These are phyloP conservation scores for Zaprionus capensis DNA, from an alignment of 1,140 invertebrate species.

Conservation along the genomic window DNA sequence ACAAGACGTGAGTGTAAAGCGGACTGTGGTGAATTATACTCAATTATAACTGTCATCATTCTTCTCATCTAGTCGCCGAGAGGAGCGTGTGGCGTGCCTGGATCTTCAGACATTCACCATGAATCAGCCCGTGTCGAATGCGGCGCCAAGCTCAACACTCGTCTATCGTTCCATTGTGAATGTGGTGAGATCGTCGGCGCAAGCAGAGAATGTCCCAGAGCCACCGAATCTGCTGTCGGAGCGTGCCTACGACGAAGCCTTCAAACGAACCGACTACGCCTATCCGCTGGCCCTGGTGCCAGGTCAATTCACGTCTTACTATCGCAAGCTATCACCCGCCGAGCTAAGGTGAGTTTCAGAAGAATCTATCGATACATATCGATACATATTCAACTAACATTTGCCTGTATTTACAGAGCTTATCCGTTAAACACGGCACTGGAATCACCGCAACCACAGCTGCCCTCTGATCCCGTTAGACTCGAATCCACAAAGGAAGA, in stretches of 20 bases:
- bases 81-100: slow-evolving; percentile 74
- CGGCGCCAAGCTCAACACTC: slow-evolving; percentile 57
- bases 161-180: slow-evolving; percentile 56
- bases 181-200: slow-evolving; percentile 52
- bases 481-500: slow-evolving; percentile 14
- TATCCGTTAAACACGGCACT: slow-evolving; percentile 96
- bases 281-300: slow-evolving; percentile 97
- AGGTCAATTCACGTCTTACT: slow-evolving; percentile 96
- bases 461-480: slow-evolving; percentile 1
- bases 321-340: slow-evolving; percentile 87
- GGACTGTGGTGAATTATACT: background rate
- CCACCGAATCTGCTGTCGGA: slow-evolving; percentile 57
- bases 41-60: background rate
- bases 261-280: slow-evolving; percentile 47
- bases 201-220: slow-evolving; percentile 61
- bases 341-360: slow-evolving; percentile 86
- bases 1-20: slow-evolving; percentile 86
- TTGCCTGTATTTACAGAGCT: slow-evolving; percentile 79
- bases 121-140: slow-evolving; percentile 62
- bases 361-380: background rate
- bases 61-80: slow-evolving; percentile 64
- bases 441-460: slow-evolving; percentile 88
- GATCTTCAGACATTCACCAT: slow-evolving; percentile 82
- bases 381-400: background rate
- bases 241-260: slow-evolving; percentile 53